phyloP scores from a whole-genome alignment of 2,888 invertebrate genomes.

The Rhingia campestris region DNA sequence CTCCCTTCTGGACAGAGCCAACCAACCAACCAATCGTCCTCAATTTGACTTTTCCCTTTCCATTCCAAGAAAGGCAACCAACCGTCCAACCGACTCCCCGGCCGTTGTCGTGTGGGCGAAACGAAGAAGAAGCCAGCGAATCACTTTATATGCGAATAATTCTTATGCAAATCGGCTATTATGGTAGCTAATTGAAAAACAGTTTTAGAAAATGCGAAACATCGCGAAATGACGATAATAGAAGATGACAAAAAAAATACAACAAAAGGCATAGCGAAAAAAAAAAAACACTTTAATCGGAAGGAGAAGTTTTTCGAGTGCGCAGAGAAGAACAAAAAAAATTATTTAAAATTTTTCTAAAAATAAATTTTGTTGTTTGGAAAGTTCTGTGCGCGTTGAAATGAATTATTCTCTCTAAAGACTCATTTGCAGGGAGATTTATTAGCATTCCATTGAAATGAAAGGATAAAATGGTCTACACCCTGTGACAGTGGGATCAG shows the following conservation, averaged over 20 bases:
- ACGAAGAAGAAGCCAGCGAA: constrained; percentile 39
- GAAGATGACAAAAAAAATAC: constrained; percentile 8
- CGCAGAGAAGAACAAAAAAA: neutral
- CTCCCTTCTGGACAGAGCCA: constrained; percentile 26
- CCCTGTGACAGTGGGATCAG: constrained; percentile 7
- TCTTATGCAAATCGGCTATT: constrained; percentile 74
- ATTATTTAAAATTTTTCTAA: constrained; percentile 22
- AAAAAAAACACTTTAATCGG: neutral
- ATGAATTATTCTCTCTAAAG: constrained; percentile 56
- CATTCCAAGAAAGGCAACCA: neutral
- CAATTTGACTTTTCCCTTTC: constrained; percentile 51
- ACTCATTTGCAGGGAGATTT: constrained; percentile 48
- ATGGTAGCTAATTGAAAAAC: constrained; percentile 74
- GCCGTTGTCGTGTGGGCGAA: constrained; percentile 27
- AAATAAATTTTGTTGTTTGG: constrained; percentile 25
- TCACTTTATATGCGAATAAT: constrained; percentile 72
- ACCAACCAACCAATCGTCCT: constrained; percentile 46
- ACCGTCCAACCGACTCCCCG: neutral
- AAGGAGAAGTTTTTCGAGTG: constrained; percentile 6
- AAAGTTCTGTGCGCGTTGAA: constrained; percentile 37
- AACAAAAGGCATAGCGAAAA: constrained; percentile 5
- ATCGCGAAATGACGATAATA: constrained; percentile 49
- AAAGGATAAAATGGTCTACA: neutral
- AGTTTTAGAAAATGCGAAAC: constrained; percentile 73
- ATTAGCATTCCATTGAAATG: constrained; percentile 36